Evolutionary conservation across 2,113 vertebrate species (phyloP).

Genomic region (Apteryx owenii): DNA sequence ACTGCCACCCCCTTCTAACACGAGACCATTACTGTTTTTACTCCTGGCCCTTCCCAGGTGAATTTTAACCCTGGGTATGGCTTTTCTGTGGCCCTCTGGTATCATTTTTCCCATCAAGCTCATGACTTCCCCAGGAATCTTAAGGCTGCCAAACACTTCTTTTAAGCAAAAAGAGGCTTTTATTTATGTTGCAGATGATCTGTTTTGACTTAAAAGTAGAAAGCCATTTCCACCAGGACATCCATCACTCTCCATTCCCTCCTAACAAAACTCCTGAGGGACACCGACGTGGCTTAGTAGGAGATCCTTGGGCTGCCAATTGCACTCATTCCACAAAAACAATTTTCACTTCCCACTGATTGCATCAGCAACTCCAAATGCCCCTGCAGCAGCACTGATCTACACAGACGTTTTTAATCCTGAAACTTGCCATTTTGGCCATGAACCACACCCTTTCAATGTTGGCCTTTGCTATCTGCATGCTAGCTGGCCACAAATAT

Average conservation of each 20-base stretch:
- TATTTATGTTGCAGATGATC: neutral
- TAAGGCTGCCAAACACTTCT: neutral
- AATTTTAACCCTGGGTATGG: neutral
- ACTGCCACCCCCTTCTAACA: neutral
- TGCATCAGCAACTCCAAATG: neutral
- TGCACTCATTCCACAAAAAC: too few species aligned
- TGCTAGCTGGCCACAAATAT: neutral
- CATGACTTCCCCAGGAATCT: neutral
- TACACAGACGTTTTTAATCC: neutral
- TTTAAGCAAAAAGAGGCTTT: neutral
- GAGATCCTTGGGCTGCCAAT: too few species aligned
- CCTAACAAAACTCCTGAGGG: neutral
- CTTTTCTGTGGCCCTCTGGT: neutral
- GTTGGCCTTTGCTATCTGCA: neutral
- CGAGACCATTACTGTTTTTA: neutral
- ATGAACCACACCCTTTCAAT: neutral
- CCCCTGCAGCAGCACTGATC: neutral
- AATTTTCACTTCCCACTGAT: neutral
- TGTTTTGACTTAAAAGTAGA: neutral
- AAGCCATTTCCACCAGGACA: neutral
- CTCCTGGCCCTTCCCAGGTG: neutral
- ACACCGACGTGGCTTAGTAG: too few species aligned
- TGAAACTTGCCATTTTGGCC: neutral
- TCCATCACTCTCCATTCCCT: neutral
- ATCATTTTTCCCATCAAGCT: neutral